phyloP scores from a whole-genome alignment of 2,888 invertebrate species.

The Cenopis cana region DNA sequence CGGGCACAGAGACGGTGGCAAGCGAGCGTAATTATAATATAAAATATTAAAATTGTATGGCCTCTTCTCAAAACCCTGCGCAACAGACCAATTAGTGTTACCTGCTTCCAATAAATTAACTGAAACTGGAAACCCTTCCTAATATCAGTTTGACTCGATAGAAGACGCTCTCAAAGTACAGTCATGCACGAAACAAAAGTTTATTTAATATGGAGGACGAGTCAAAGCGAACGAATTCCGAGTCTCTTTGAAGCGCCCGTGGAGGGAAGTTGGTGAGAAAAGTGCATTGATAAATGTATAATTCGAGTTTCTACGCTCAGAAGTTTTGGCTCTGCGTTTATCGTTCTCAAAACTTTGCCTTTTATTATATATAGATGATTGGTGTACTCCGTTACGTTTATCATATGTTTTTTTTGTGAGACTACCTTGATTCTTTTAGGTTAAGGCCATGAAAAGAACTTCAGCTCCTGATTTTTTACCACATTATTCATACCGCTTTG shows the following conservation, averaged over 20 bases:
- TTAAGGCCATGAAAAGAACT: too few species aligned
- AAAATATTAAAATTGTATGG: too few species aligned
- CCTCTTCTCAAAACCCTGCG: background rate
- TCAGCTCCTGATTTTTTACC: too few species aligned
- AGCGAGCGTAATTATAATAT: too few species aligned
- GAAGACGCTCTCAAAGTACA: slow-evolving; percentile 43
- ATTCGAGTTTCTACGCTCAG: background rate
- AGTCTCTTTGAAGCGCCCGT: slow-evolving; percentile 51
- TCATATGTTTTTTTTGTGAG: too few species aligned
- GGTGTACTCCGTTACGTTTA: background rate
- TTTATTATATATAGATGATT: background rate
- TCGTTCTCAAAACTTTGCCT: too few species aligned
- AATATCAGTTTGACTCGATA: slow-evolving; percentile 26
- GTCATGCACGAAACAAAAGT: slow-evolving; percentile 51
- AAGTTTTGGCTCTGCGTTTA: background rate
- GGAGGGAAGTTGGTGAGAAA: slow-evolving; percentile 44
- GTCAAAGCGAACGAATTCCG: slow-evolving; percentile 49
- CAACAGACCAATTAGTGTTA: slow-evolving; percentile 1
- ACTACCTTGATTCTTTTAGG: too few species aligned
- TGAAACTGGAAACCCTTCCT: slow-evolving; percentile 5
- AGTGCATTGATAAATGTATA: slow-evolving; percentile 10
- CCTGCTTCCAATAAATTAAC: background rate
- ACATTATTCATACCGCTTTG: too few species aligned
- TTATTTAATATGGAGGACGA: slow-evolving; percentile 53
- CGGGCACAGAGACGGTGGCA: too few species aligned